These are phyloP conservation scores for Poeciliopsis gracilis DNA, from an alignment of 2,797 vertebrate species.

Conservation along the genomic window DNA sequence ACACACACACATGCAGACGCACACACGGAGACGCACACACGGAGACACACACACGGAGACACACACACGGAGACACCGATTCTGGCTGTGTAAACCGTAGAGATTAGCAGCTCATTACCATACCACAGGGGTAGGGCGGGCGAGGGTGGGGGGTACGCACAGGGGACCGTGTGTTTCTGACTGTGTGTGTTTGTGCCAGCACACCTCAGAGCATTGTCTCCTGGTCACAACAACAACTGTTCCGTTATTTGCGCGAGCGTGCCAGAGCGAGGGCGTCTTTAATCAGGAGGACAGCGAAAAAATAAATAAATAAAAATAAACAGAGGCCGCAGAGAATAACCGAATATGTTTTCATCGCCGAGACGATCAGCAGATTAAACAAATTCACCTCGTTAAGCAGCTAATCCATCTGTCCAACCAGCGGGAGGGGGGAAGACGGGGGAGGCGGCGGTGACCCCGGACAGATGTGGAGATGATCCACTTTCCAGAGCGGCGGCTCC, in stretches of 20 bases:
- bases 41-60: slow-evolving; percentile 21
- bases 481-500: slow-evolving; percentile 41
- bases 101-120: slow-evolving; percentile 82
- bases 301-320: slow-evolving; percentile 20
- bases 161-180: slow-evolving; percentile 53
- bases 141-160: slow-evolving; percentile 63
- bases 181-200: slow-evolving; percentile 42
- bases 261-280: slow-evolving; percentile 68
- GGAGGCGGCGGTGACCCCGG: slow-evolving; percentile 52
- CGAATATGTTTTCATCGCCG: slow-evolving; percentile 70
- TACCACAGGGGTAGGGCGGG: slow-evolving; percentile 66
- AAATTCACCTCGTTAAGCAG: slow-evolving; percentile 70
- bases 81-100: slow-evolving; percentile 76
- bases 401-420: slow-evolving; percentile 72
- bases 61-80: neutral
- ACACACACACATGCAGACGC: slow-evolving; percentile 24
- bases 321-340: slow-evolving; percentile 63
- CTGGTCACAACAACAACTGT: slow-evolving; percentile 79
- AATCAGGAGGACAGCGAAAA: slow-evolving; percentile 66
- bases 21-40: slow-evolving; percentile 5
- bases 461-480: slow-evolving; percentile 66
- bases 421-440: slow-evolving; percentile 24
- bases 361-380: slow-evolving; percentile 76
- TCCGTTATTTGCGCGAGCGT: slow-evolving; percentile 62
- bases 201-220: slow-evolving; percentile 72